These are phyloP conservation scores for Ormyrus thymus DNA, from an alignment of 2,888 invertebrate species.

Conservation along the genomic window DNA sequence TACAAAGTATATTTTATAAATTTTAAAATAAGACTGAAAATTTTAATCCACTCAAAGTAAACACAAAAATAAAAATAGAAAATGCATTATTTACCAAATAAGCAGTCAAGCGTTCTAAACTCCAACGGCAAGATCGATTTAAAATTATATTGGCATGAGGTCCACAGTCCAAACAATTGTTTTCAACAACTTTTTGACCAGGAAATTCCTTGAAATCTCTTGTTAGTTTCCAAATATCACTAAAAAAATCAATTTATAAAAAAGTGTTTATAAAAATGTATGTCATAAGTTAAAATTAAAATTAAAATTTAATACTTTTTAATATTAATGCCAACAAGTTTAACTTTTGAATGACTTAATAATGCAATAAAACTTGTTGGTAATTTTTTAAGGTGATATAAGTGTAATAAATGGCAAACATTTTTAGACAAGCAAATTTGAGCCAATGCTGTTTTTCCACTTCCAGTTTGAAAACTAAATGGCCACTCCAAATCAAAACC, in stretches of 20 bases:
- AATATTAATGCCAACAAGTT: conserved; percentile 80
- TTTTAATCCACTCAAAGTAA: conserved; percentile 20
- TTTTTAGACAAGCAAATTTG: conserved; percentile 78
- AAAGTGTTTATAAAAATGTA: background rate
- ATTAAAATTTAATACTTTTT: conserved; percentile 76
- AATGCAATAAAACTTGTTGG: conserved; percentile 78
- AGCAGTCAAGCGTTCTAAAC: conserved; percentile 78
- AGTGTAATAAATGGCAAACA: conserved; percentile 78
- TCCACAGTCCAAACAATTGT: conserved; percentile 79
- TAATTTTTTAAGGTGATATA: conserved; percentile 77
- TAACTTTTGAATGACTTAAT: conserved; percentile 78
- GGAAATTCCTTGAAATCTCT: conserved; percentile 79
- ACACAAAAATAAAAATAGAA: background rate
- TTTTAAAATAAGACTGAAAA: too few relatives aligned
- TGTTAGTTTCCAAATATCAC: conserved; percentile 80
- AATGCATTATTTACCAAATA: conserved; percentile 75
- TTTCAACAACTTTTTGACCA: conserved; percentile 76
- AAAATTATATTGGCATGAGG: conserved; percentile 78
- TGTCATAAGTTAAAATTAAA: conserved; percentile 1
- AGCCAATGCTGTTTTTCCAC: conserved; percentile 79
- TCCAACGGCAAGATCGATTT: conserved; percentile 78
- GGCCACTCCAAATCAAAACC: conserved; percentile 84
- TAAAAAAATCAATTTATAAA: conserved; percentile 61
- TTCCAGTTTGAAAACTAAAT: conserved; percentile 78
- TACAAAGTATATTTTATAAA: background rate